Percentiles rank a stretch among this genome's conserved stretches.
These are phyloP conservation scores for Siniperca undulata DNA, from an alignment of 2,797 vertebrate species.

Conservation along the genomic window DNA sequence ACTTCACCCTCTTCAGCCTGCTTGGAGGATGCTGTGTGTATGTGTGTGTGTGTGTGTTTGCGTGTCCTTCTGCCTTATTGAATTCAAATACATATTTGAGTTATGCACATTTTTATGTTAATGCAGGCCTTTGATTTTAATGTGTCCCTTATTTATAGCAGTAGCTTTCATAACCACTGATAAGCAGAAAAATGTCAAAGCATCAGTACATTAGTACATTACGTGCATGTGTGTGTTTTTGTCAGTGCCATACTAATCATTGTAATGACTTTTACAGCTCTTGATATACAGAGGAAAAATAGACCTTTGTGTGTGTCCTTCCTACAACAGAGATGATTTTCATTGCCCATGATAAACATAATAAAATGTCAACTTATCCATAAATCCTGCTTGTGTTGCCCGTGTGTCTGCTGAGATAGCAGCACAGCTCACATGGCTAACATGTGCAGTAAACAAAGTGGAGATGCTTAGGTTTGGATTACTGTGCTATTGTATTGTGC, in stretches of 20 bases:
- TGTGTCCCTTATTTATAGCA: constrained; percentile 30
- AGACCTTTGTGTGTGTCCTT: constrained; percentile 34
- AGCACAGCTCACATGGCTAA: not conserved
- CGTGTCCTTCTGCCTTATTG: constrained; percentile 13
- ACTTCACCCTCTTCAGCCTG: not conserved
- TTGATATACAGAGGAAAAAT: not conserved
- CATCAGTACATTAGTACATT: constrained; percentile 11
- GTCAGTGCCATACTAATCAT: constrained; percentile 28
- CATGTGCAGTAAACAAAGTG: constrained; percentile 15
- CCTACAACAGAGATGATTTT: constrained; percentile 32
- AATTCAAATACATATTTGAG: constrained; percentile 17
- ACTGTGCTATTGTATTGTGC: not conserved
- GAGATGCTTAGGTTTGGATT: not conserved
- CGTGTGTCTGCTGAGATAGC: constrained; percentile 48
- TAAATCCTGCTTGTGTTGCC: constrained; percentile 38
- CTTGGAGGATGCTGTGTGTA: not conserved
- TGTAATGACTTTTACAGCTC: constrained; percentile 37
- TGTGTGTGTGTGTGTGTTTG: not conserved
- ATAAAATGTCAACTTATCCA: constrained; percentile 59
- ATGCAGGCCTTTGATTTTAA: constrained; percentile 32
- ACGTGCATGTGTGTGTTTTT: constrained; percentile 6
- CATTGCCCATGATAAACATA: constrained; percentile 51
- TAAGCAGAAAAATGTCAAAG: constrained; percentile 32
- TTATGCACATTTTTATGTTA: constrained; percentile 45
- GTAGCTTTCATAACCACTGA: constrained; percentile 32